Conservation (phyloP, 2,113 vertebrate species). For the Benitochromis conjunctus region DNA sequence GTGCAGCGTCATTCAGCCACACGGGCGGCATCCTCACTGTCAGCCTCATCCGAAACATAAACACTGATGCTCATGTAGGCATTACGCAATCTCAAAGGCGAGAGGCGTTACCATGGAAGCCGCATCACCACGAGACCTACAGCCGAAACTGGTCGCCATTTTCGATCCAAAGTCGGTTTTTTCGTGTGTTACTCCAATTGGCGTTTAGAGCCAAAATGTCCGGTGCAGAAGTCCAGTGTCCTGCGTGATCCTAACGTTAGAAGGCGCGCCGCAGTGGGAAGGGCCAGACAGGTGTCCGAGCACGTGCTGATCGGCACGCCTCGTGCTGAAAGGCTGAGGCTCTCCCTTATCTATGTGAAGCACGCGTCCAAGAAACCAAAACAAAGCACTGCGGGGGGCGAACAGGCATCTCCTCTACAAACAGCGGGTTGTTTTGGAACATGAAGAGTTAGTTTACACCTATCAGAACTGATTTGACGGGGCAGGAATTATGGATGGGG, state of each 20-base stretch:
- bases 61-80: constrained; percentile 23
- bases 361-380: not conserved
- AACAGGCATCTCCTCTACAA: not conserved
- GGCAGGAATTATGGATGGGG: not conserved
- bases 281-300: constrained; percentile 39
- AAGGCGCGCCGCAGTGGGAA: constrained; percentile 47
- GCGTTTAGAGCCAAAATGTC: constrained; percentile 34
- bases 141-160: constrained; percentile 32
- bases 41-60: constrained; percentile 16
- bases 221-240: constrained; percentile 7
- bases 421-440: not conserved
- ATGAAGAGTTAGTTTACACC: not conserved
- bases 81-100: constrained; percentile 61
- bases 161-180: constrained; percentile 17
- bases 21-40: not conserved
- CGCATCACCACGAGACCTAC: constrained; percentile 43
- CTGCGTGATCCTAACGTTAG: not conserved
- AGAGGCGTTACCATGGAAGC: constrained; percentile 54
- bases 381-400: not conserved
- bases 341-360: not conserved
- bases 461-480: not conserved
- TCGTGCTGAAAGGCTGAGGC: not conserved
- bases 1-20: not conserved
- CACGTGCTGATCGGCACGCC: constrained; percentile 40
- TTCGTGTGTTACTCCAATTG: not conserved